These are phyloP conservation scores for Drosophila pullipes DNA, from an alignment of 2,888 invertebrate species.

Conservation along the genomic window DNA sequence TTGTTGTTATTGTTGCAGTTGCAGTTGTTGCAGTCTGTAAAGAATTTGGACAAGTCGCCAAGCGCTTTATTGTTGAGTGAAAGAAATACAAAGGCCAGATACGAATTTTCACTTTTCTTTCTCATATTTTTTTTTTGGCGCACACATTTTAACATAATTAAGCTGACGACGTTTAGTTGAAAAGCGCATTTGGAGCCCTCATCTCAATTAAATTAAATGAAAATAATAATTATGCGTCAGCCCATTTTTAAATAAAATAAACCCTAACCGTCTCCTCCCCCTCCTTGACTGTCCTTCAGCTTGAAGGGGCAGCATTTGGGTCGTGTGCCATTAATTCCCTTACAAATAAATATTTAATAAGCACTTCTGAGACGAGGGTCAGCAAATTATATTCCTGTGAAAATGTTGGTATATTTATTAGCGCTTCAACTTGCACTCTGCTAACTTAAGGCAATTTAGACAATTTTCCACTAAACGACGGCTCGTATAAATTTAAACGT, in stretches of 20 bases:
- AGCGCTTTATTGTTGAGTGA: slow-evolving; percentile 20
- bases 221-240: slow-evolving; percentile 63
- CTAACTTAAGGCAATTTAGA: background rate
- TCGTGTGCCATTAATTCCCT: slow-evolving; percentile 44
- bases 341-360: slow-evolving; percentile 74
- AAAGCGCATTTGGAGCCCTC: slow-evolving; percentile 34
- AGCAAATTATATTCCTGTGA: slow-evolving; percentile 24
- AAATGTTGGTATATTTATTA: slow-evolving; percentile 40
- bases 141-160: slow-evolving; percentile 55
- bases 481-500: background rate
- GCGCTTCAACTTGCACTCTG: background rate
- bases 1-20: slow-evolving; percentile 13
- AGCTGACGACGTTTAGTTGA: slow-evolving; percentile 47
- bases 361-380: slow-evolving; percentile 45
- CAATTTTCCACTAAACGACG: background rate
- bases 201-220: slow-evolving; percentile 74
- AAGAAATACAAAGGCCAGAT: slow-evolving; percentile 43
- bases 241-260: slow-evolving; percentile 18
- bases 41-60: slow-evolving; percentile 59
- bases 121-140: background rate
- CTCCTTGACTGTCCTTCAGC: background rate
- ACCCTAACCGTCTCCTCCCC: too few species aligned
- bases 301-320: slow-evolving; percentile 10
- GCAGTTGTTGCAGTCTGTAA: slow-evolving; percentile 50
- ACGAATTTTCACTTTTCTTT: slow-evolving; percentile 67